phyloP scores from a whole-genome alignment of 2,113 vertebrate species.

The Phrynosoma platyrhinos region DNA sequence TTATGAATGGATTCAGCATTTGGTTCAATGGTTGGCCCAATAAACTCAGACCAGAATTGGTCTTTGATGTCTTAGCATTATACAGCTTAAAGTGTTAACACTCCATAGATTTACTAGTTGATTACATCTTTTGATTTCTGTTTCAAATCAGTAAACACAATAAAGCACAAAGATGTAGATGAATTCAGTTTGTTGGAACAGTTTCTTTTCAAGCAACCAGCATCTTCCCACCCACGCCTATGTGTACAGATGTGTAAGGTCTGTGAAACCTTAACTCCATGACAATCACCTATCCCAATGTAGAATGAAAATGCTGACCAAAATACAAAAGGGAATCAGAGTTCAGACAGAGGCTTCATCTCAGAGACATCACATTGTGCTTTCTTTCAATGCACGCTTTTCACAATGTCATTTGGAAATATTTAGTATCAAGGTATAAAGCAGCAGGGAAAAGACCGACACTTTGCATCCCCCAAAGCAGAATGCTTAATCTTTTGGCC shows the following conservation, averaged over 20 bases:
- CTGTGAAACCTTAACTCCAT: conserved; percentile 41
- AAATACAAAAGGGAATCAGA: conserved; percentile 52
- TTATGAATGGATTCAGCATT: not conserved
- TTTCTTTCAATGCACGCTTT: not conserved
- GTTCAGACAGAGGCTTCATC: conserved; percentile 53
- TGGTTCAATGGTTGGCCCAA: not conserved
- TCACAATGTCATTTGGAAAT: conserved; percentile 8
- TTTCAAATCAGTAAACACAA: not conserved
- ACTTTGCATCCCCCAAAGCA: conserved; percentile 10
- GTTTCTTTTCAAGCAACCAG: not conserved
- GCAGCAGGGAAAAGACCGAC: conserved; percentile 1
- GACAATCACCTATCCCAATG: conserved; percentile 38
- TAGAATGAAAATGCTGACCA: conserved; percentile 57
- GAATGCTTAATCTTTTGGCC: conserved; percentile 20
- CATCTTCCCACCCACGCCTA: fast-evolving
- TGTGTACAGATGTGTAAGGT: not conserved
- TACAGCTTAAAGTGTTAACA: too few species aligned
- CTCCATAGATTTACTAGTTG: not conserved
- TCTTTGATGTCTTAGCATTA: not conserved
- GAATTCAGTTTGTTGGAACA: not conserved
- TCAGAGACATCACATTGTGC: conserved; percentile 17
- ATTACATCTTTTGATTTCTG: not conserved
- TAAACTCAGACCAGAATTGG: not conserved
- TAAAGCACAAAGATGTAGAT: not conserved
- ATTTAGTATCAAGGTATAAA: conserved; percentile 10